phyloP scores from a whole-genome alignment of 2,797 vertebrate genomes.

The Emydoidea blandingii region DNA sequence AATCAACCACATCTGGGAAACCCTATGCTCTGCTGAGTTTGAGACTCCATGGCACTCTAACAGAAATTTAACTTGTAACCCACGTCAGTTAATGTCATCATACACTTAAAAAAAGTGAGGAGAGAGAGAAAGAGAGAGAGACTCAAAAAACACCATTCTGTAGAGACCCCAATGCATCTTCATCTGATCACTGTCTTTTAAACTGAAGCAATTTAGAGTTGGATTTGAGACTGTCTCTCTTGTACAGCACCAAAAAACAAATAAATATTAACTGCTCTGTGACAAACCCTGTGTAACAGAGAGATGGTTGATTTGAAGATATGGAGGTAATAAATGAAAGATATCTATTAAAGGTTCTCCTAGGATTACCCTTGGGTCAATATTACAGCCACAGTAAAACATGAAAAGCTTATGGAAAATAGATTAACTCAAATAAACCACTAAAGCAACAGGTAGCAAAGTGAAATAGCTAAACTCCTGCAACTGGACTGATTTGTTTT shows the following conservation, averaged over 20 bases:
- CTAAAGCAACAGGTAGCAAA: not conserved
- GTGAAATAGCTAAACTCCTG: not conserved
- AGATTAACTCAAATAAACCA: not conserved
- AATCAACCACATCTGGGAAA: constrained; percentile 26
- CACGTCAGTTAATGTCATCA: not conserved
- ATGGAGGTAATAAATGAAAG: not conserved
- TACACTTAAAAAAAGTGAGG: not conserved
- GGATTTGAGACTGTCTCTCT: not conserved
- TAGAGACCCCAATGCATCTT: not conserved
- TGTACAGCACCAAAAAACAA: not conserved
- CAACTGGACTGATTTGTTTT: not conserved
- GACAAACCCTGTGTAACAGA: not conserved
- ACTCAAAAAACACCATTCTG: not conserved
- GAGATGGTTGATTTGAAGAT: not conserved
- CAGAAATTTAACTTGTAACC: not conserved
- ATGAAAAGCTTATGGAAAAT: not conserved
- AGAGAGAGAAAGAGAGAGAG: not conserved
- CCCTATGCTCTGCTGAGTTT: not conserved
- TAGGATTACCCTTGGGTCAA: not conserved
- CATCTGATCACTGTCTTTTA: not conserved
- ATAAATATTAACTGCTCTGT: not conserved
- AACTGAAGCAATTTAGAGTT: not conserved
- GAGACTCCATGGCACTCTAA: not conserved
- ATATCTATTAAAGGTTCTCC: not conserved
- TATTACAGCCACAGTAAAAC: not conserved